Percentiles rank a stretch among this genome's conserved stretches.
These are phyloP conservation scores for Lates calcarifer DNA, from an alignment of 2,113 vertebrate genomes.

Conservation along the genomic window DNA sequence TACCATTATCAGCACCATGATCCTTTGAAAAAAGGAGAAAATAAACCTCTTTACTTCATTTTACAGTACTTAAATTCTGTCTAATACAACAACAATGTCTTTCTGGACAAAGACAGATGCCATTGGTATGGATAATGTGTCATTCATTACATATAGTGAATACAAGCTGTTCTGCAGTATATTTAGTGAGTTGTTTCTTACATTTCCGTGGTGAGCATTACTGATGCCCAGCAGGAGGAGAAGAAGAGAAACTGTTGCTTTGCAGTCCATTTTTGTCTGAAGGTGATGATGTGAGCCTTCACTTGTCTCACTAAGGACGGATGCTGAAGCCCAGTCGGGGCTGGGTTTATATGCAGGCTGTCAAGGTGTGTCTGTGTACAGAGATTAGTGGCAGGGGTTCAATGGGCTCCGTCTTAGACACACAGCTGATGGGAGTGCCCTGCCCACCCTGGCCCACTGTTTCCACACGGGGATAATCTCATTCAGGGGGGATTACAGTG, in stretches of 20 bases:
- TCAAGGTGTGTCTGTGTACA: slow-evolving; percentile 53
- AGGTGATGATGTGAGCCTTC: background rate
- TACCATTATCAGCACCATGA: slow-evolving; percentile 25
- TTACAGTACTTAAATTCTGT: background rate
- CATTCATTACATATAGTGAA: background rate
- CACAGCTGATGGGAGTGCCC: slow-evolving; percentile 62
- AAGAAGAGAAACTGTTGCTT: background rate
- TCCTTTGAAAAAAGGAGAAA: slow-evolving; percentile 32
- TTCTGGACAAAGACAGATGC: background rate
- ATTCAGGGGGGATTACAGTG: slow-evolving; percentile 64
- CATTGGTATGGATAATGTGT: background rate
- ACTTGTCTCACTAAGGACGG: background rate
- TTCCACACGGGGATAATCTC: slow-evolving; percentile 65
- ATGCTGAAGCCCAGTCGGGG: slow-evolving; percentile 1
- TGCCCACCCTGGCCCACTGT: slow-evolving; percentile 47
- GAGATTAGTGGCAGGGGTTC: slow-evolving; percentile 58
- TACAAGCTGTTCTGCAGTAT: rapidly evolving
- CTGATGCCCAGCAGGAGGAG: slow-evolving; percentile 60
- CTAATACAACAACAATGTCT: background rate
- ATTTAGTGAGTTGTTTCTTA: slow-evolving; percentile 33
- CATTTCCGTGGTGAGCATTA: background rate
- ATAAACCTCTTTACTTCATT: background rate
- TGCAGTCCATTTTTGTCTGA: slow-evolving; percentile 41
- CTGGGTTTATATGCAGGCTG: slow-evolving; percentile 42
- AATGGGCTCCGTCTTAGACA: slow-evolving; percentile 53